A percentile compares a stretch with the other conserved stretches of the same genome.
phyloP scores from a whole-genome alignment of 2,797 vertebrate genomes.

The Nannoperca obscura region DNA sequence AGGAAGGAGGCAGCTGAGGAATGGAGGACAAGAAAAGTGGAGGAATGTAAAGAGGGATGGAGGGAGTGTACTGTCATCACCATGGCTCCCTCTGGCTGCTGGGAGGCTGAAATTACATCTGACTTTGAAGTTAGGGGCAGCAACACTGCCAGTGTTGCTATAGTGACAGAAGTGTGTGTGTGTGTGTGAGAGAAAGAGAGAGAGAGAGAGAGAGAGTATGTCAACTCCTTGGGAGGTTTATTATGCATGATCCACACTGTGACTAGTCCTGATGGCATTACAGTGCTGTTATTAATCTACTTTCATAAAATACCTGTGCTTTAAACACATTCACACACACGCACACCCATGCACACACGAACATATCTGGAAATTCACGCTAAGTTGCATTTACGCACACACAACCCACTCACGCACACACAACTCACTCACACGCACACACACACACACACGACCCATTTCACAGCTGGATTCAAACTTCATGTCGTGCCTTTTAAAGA shows the following conservation, averaged over 20 bases:
- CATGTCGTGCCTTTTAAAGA: slow-evolving; percentile 79
- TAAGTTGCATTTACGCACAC: slow-evolving; percentile 35
- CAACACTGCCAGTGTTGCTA: slow-evolving; percentile 90
- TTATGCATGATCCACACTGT: slow-evolving; percentile 82
- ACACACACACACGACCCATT: slow-evolving; percentile 60
- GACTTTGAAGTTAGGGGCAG: slow-evolving; percentile 92
- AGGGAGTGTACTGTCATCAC: slow-evolving; percentile 78
- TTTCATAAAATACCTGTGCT: slow-evolving; percentile 75
- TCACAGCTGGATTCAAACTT: slow-evolving; percentile 77
- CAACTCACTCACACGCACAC: neutral
- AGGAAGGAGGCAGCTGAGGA: slow-evolving; percentile 30
- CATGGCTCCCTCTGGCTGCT: slow-evolving; percentile 95
- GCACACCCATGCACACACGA: slow-evolving; percentile 10
- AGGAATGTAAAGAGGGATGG: slow-evolving; percentile 17
- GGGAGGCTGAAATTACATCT: slow-evolving; percentile 97
- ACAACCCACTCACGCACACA: too few species aligned
- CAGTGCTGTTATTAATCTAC: slow-evolving; percentile 79
- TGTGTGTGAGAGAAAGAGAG: slow-evolving; percentile 26
- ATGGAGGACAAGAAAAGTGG: slow-evolving; percentile 18
- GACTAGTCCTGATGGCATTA: slow-evolving; percentile 81
- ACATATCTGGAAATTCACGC: slow-evolving; percentile 41
- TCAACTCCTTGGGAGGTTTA: slow-evolving; percentile 80
- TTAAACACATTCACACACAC: slow-evolving; percentile 61
- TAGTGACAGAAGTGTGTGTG: slow-evolving; percentile 83
- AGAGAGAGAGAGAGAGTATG: slow-evolving; percentile 17